phyloP scores from a whole-genome alignment of 2,888 invertebrate genomes.

The Caenorhabditis sp. region DNA sequence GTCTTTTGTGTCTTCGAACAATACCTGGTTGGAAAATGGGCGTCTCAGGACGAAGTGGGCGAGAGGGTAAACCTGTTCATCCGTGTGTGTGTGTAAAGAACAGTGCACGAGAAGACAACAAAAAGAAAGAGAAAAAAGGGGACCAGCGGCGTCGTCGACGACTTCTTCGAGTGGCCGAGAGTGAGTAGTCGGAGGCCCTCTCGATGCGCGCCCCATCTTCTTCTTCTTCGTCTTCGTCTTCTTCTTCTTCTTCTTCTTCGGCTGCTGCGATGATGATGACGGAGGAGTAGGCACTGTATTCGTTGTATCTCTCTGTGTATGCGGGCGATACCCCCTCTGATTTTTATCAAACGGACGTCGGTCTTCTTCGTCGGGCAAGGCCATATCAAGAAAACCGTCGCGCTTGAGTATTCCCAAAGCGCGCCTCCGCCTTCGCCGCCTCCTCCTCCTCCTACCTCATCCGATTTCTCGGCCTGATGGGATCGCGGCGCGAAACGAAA shows the following conservation, averaged over 20 bases:
- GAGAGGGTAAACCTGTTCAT: constrained; percentile 25
- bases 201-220: too few relatives aligned
- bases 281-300: constrained; percentile 28
- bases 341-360: constrained; percentile 42
- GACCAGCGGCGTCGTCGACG: constrained; percentile 22
- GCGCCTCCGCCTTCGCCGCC: constrained; percentile 3
- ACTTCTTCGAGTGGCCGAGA: constrained; percentile 14
- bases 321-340: constrained; percentile 41
- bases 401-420: constrained; percentile 52
- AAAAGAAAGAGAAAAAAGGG: constrained; percentile 8
- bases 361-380: constrained; percentile 25
- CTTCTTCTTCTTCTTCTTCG: not conserved
- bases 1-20: constrained; percentile 41
- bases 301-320: constrained; percentile 34
- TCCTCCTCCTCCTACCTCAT: constrained; percentile 6
- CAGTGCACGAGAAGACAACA: constrained; percentile 5
- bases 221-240: not conserved
- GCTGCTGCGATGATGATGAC: not conserved
- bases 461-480: constrained; percentile 5
- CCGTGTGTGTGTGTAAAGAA: not conserved
- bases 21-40: constrained; percentile 37
- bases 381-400: constrained; percentile 46
- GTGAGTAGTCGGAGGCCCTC: too few relatives aligned
- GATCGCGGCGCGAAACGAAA: constrained; percentile 4
- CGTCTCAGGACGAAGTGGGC: constrained; percentile 21